Evolutionary conservation across 2,797 vertebrate genomes (phyloP), one percentile per base, ranked within the genome.

Genomic region (Sarcoramphus papa): DNA sequence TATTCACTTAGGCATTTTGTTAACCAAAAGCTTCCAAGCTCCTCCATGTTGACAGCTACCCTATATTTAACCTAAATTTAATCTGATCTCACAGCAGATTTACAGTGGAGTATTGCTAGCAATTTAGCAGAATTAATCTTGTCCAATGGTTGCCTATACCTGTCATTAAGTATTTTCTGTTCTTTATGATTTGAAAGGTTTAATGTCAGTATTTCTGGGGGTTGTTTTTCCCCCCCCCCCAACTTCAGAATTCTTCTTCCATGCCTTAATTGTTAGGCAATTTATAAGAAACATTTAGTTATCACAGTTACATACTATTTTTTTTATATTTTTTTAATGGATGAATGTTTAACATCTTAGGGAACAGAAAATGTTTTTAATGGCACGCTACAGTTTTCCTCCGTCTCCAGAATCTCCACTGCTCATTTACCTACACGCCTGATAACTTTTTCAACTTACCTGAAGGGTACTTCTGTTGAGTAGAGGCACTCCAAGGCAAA

Each of bases 361-460:
- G 79, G n/a, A 94, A 63, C 4, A 40, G 45, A 77, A 75, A 43
- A 59, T 74, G 11, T 12, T 88, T 93, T 87, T 74, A 62, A 6
- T 77, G 64, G 6, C 30, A 33, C 4, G 18, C 40, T 92, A 74
- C 31, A 77, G 27, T 84, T 98, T 95, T 90, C 37, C 40, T 79
- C 53, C 50, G 82, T 91, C 53, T 89, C 69, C 35, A 85, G 53
- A 91, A 95, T 94, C n/a, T 81, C 90, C 69, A 41, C 47, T 94
- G 56, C 33, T 98, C 93, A 93, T 97, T 97, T 96, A 80, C 88
- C 82, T 95, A 72, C 73, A 83, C 2, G 48, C 91, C 88, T 95
- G 84, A 67, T 96, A 97, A 97, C 91, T 96, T 97, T 94, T 95
- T 79, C 83, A 92, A 24, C 97, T 97, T 95, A 96, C 70, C 92